phyloP scores from a whole-genome alignment of 2,797 vertebrate genomes.

The Caiman crocodilus region DNA sequence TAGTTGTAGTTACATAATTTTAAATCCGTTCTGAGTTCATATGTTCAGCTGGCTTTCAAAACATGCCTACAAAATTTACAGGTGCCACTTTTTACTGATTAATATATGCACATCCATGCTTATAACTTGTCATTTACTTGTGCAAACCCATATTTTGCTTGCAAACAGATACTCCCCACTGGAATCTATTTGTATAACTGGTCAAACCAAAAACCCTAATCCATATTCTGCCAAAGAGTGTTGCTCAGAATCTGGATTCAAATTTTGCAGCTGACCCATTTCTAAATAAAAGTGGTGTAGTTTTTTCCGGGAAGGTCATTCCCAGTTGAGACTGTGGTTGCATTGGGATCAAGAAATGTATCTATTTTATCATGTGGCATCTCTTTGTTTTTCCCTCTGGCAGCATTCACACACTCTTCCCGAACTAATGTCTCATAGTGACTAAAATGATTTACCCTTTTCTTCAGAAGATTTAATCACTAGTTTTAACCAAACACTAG shows the following conservation, averaged over 20 bases:
- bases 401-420: background rate
- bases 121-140: conserved; percentile 48
- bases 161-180: conserved; percentile 23
- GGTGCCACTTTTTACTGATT: conserved; percentile 19
- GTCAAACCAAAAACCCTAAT: conserved; percentile 10
- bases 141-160: conserved; percentile 19
- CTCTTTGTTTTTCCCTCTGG: conserved; percentile 1
- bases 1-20: background rate
- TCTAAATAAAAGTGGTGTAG: conserved; percentile 3
- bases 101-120: too few relatives aligned
- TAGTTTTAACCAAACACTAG: background rate
- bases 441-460: conserved; percentile 18
- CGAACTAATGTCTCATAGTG: background rate
- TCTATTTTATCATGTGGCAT: background rate
- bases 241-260: background rate
- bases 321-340: background rate
- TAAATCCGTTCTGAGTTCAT: background rate
- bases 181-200: background rate
- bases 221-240: background rate
- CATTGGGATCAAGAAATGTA: background rate
- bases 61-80: background rate
- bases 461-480: conserved; percentile 1
- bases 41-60: conserved; percentile 41
- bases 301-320: conserved; percentile 8
- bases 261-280: background rate